Percentiles rank a stretch among this genome's conserved stretches.
phyloP scores from a whole-genome alignment of 2,888 invertebrate species.

The Nysson spinosus region DNA sequence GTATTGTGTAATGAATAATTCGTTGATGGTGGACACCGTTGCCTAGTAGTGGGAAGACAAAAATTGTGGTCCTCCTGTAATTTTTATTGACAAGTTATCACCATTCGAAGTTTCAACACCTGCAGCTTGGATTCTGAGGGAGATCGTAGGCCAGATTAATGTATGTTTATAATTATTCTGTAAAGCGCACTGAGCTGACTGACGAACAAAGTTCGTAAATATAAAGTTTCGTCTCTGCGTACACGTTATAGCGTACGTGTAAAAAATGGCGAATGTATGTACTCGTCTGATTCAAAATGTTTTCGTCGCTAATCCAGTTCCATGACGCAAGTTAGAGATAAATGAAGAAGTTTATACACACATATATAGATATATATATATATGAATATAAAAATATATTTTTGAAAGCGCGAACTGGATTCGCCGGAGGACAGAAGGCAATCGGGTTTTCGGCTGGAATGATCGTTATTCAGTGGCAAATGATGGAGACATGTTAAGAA shows the following conservation, averaged over 20 bases:
- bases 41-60: slow-evolving; percentile 53
- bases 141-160: slow-evolving; percentile 40
- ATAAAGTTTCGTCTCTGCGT: slow-evolving; percentile 53
- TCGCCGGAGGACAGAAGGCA: slow-evolving; percentile 56
- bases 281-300: slow-evolving; percentile 43
- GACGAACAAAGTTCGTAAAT: slow-evolving; percentile 47
- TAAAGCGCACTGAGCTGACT: slow-evolving; percentile 54
- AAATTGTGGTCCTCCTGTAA: slow-evolving; percentile 36
- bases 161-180: slow-evolving; percentile 48
- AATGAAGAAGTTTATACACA: slow-evolving; percentile 61
- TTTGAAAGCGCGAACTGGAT: slow-evolving; percentile 68
- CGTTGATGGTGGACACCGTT: slow-evolving; percentile 51
- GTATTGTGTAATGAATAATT: slow-evolving; percentile 48
- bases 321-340: slow-evolving; percentile 61
- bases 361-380: slow-evolving; percentile 57
- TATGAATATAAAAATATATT: slow-evolving; percentile 62
- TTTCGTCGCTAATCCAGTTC: slow-evolving; percentile 65
- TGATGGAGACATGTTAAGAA: slow-evolving; percentile 56
- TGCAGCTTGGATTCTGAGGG: slow-evolving; percentile 50
- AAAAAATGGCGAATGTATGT: slow-evolving; percentile 21
- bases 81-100: slow-evolving; percentile 34
- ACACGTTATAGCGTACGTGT: slow-evolving; percentile 71
- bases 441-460: slow-evolving; percentile 61
- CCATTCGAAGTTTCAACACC: slow-evolving; percentile 42
- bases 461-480: slow-evolving; percentile 48